Percentiles rank a stretch among this genome's conserved stretches.
Evolutionary conservation across 2,113 vertebrate species (phyloP).

Genomic region (Tinamus guttatus): DNA sequence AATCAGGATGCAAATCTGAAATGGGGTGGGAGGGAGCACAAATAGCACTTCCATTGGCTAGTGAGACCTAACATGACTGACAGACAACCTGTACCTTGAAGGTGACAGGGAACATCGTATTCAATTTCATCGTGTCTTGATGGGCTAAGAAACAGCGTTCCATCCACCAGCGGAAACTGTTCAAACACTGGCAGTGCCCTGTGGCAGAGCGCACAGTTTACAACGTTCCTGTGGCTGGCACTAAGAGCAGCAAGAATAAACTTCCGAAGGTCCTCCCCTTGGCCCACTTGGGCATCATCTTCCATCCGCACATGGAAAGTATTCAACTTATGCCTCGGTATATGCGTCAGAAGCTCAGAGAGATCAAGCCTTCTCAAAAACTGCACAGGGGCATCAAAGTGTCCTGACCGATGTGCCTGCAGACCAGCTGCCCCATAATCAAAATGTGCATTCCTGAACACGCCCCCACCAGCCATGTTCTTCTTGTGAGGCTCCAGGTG

Average conservation of each 20-base stretch:
- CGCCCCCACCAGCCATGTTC: slow-evolving; percentile 80
- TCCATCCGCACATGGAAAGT: slow-evolving; percentile 99
- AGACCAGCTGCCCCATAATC: slow-evolving; percentile 83
- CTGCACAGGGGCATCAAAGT: slow-evolving; percentile 88
- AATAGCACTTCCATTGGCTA: slow-evolving; percentile 11
- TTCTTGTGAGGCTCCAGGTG: slow-evolving; percentile 93
- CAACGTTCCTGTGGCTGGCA: slow-evolving; percentile 94
- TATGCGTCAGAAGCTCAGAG: slow-evolving; percentile 93
- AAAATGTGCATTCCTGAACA: slow-evolving; percentile 83
- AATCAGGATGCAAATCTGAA: background rate
- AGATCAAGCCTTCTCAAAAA: slow-evolving; percentile 96
- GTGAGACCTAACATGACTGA: slow-evolving; percentile 62
- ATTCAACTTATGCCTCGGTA: slow-evolving; percentile 97
- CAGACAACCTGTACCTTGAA: slow-evolving; percentile 92
- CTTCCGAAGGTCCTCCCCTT: slow-evolving; percentile 97
- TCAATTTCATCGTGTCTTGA: slow-evolving; percentile 98
- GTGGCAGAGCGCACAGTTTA: slow-evolving; percentile 97
- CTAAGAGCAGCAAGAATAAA: slow-evolving; percentile 97
- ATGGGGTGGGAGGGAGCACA: background rate
- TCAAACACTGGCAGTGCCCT: slow-evolving; percentile 93
- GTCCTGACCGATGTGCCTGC: slow-evolving; percentile 83
- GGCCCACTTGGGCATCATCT: slow-evolving; percentile 95
- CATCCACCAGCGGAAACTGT: slow-evolving; percentile 97
- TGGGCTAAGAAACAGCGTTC: slow-evolving; percentile 96
- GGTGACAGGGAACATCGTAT: slow-evolving; percentile 97